phyloP scores from a whole-genome alignment of 2,113 vertebrate species.

The Trochalopteron elliotii region DNA sequence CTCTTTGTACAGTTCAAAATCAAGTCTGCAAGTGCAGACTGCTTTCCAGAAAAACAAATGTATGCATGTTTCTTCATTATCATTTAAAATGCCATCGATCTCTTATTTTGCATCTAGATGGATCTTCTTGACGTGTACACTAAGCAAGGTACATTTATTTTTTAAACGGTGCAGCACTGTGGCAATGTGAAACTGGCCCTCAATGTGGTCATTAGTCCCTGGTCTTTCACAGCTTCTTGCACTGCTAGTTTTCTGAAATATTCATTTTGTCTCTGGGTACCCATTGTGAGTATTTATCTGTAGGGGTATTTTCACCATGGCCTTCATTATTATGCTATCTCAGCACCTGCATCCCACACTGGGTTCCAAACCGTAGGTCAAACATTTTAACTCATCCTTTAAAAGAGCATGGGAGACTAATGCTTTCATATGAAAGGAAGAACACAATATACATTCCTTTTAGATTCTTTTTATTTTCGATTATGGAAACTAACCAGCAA shows the following conservation, averaged over 20 bases:
- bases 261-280: neutral
- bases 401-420: neutral
- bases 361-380: neutral
- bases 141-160: neutral
- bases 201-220: neutral
- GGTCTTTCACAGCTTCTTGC: neutral
- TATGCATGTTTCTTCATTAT: neutral
- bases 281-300: neutral
- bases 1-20: neutral
- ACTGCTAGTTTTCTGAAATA: neutral
- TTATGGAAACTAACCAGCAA: neutral
- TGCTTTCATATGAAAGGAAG: neutral
- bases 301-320: neutral
- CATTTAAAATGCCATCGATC: neutral
- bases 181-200: neutral
- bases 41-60: neutral
- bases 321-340: neutral
- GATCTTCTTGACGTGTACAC: neutral
- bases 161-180: neutral
- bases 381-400: neutral
- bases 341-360: neutral
- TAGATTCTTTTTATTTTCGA: neutral
- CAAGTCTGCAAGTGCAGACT: neutral
- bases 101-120: neutral
- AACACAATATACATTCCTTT: neutral